Conservation (phyloP, 2,888 invertebrate genomes). For the Aleiodes alternator region DNA sequence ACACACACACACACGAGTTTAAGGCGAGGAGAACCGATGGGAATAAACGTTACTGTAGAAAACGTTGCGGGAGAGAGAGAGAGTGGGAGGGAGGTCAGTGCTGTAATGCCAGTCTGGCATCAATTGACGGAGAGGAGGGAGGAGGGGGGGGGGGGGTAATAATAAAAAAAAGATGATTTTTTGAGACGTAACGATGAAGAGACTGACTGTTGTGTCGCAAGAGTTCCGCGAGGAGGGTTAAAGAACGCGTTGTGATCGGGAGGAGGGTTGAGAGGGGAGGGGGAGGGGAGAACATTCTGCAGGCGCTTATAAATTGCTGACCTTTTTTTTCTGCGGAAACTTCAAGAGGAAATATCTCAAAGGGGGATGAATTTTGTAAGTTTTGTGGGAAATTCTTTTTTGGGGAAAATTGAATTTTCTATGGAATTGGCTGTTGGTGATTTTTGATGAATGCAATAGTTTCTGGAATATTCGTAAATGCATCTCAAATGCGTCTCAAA, state of each 20-base stretch:
- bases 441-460: no score
- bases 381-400: no score
- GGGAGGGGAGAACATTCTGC: constrained; percentile 17
- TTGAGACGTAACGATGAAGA: constrained; percentile 18
- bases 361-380: no score
- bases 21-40: background rate
- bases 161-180: constrained; percentile 1
- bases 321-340: no score
- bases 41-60: constrained; percentile 35
- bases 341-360: no score
- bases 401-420: no score
- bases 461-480: no score
- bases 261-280: background rate
- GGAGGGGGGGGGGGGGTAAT: constrained; percentile 9
- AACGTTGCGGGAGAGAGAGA: constrained; percentile 44
- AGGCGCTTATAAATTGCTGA: background rate
- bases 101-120: constrained; percentile 9
- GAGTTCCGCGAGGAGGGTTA: constrained; percentile 14
- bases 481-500: no score
- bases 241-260: no score
- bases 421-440: no score
- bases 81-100: constrained; percentile 1
- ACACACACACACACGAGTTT: background rate
- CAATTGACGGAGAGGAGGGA: constrained; percentile 4
- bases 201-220: constrained; percentile 30